These are phyloP conservation scores for Limnephilus auricula DNA, from an alignment of 2,888 invertebrate species.

Conservation along the genomic window DNA sequence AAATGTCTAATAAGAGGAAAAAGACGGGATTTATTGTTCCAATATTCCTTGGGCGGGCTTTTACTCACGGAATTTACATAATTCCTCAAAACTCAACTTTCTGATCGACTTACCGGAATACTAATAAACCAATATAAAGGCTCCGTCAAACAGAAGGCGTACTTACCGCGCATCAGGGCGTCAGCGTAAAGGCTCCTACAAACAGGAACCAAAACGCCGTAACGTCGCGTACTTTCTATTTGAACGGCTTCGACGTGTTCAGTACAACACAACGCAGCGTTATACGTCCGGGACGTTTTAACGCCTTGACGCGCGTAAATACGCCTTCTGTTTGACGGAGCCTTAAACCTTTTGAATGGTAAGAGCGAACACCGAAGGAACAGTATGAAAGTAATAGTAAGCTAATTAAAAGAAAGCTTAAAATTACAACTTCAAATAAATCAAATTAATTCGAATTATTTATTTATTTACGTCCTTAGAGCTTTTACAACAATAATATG, in stretches of 20 bases:
- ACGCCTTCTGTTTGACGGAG: too few species aligned
- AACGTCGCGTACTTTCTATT: too few species aligned
- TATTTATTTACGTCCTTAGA: too few species aligned
- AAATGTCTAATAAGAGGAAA: slow-evolving; percentile 48
- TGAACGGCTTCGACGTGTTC: too few species aligned
- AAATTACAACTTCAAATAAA: neutral
- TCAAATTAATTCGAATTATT: neutral
- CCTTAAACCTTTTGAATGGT: neutral
- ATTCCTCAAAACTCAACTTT: slow-evolving; percentile 54
- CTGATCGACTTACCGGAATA: slow-evolving; percentile 61
- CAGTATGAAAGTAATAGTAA: neutral
- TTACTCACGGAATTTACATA: slow-evolving; percentile 62
- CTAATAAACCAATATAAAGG: slow-evolving; percentile 52
- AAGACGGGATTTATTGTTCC: slow-evolving; percentile 62
- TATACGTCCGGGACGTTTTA: too few species aligned
- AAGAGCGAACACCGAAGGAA: neutral
- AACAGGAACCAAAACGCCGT: too few species aligned
- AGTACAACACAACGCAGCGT: too few species aligned
- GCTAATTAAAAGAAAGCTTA: neutral
- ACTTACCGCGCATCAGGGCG: too few species aligned
- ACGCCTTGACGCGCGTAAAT: too few species aligned
- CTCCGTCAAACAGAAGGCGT: too few species aligned
- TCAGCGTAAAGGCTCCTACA: too few species aligned
- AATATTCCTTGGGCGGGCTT: slow-evolving; percentile 58
- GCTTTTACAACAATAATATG: too few species aligned